Base-by-base conservation (phyloP, 2,113 vertebrate species). In the Halichoeres trimaculatus region DNA sequence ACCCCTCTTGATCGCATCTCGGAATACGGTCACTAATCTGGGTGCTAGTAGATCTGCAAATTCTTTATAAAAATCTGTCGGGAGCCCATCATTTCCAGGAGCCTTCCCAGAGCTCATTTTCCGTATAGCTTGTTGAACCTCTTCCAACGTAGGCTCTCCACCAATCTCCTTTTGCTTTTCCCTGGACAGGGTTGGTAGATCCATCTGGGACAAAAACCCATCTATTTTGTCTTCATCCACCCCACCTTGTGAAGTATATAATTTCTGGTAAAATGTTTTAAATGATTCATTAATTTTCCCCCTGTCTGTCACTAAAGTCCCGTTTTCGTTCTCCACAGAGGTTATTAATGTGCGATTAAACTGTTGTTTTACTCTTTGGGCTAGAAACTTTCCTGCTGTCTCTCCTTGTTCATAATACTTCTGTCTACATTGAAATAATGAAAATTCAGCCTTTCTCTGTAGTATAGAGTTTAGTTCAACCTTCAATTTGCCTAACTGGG, bases 31-130 rank as follows among this genome's bases (percentile, higher is more conserved):
- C n/a, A 35, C 3, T 55, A 35, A 11, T 6, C 17, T 35, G 1
- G 53, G 53, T 55, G 26, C 30, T 55, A 55, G 4, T 35, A 35
- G 8, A 22, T 55, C 53, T 6, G 12, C 16, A 55, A 55, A 55
- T 35, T 55, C 53, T 35, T 55, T 55, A n/a, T 55, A 55, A 55
- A 55, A 55, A 35, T 55, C 53, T 35, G 53, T 9, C 10, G 53
- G 53, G 8, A 55, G 10, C 16, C 53, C 53, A 35, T 55, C 30
- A 11, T 22, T 10, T 20, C 47, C 47, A 20, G 20, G 20, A 8
- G 47, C 10, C 20, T 50, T 50, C 53, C 53, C 38, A 55, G 53
- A 35, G 3, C 30, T 55, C 53, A 55, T 19, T 55, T n/a, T 34
- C 7, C 7, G 34, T 55, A 55, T 55, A 11, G 30, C 54, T 56